Percentiles rank a stretch among this genome's conserved stretches.
These are phyloP conservation scores for Stomatorhinus ivindoensis DNA, from an alignment of 2,113 vertebrate species.

Conservation along the genomic window DNA sequence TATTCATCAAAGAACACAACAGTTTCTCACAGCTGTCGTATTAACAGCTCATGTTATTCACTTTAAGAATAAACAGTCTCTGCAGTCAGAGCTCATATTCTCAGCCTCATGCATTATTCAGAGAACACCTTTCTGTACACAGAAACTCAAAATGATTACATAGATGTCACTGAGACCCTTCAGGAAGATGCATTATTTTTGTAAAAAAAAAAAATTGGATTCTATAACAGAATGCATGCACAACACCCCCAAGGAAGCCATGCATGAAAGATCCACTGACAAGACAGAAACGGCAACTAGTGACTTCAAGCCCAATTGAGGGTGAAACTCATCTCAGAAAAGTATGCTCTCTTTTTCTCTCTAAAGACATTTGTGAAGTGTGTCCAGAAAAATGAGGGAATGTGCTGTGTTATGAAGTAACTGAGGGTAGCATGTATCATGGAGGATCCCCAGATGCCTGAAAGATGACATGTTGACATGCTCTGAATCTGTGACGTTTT, in stretches of 20 bases:
- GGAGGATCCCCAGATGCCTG: neutral
- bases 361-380: neutral
- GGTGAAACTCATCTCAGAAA: neutral
- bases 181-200: neutral
- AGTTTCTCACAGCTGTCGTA: neutral
- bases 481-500: neutral
- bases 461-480: neutral
- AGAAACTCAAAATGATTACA: neutral
- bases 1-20: neutral
- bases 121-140: neutral
- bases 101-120: neutral
- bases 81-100: neutral
- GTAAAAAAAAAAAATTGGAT: neutral
- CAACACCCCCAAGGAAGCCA: neutral
- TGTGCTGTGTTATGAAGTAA: neutral
- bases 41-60: constrained; percentile 1
- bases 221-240: neutral
- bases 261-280: neutral
- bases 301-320: neutral
- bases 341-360: neutral
- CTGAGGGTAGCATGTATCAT: neutral
- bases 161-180: neutral
- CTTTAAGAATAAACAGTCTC: neutral
- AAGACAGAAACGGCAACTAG: neutral
- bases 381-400: neutral